Conservation (phyloP, 1,140 invertebrate genomes). For the Platorchestia sp. region DNA sequence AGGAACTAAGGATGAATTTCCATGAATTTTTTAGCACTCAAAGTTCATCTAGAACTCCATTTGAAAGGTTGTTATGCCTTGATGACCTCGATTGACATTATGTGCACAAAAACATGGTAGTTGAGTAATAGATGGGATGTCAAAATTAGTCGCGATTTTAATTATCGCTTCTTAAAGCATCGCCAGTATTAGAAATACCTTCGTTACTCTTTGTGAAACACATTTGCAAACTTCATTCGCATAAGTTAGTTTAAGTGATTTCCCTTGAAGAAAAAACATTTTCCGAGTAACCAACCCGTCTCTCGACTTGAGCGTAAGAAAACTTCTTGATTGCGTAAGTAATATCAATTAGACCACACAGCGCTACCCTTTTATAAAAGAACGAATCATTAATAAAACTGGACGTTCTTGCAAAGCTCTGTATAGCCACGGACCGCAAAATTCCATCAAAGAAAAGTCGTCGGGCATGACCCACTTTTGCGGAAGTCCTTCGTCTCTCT, state of each 20-base stretch:
- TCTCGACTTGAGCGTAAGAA: background rate
- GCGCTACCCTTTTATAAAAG: background rate
- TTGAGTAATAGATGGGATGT: no score
- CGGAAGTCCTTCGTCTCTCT: background rate
- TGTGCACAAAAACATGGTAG: no score
- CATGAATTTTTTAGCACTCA: no score
- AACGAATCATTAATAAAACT: conserved; percentile 2
- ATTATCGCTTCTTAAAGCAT: no score
- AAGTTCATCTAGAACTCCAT: no score
- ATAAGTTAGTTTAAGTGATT: background rate
- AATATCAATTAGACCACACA: background rate
- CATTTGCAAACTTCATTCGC: background rate
- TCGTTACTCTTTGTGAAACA: no score
- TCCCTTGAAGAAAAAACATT: background rate
- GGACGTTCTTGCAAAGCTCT: background rate
- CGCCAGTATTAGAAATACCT: background rate
- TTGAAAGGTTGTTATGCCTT: no score
- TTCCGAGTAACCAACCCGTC: background rate
- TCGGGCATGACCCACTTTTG: conserved; percentile 26
- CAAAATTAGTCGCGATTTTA: no score
- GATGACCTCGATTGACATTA: no score
- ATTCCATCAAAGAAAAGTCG: conserved; percentile 51
- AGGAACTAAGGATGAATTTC: no score
- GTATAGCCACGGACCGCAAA: background rate
- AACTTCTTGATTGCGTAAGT: background rate